phyloP scores from a whole-genome alignment of 1,140 invertebrate genomes.

The Scylla paramamosain region DNA sequence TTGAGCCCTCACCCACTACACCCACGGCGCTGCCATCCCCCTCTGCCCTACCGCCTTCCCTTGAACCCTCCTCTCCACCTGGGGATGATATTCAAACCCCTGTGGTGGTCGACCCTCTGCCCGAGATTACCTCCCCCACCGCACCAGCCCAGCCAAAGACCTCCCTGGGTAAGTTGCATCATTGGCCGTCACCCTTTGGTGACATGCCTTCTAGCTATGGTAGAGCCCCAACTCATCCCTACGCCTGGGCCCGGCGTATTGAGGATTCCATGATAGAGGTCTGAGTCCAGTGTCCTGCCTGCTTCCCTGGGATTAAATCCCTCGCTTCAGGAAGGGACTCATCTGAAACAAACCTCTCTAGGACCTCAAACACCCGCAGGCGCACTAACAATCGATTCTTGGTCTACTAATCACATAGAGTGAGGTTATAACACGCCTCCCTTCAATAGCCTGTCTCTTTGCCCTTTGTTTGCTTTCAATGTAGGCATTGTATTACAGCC shows the following conservation, averaged over 20 bases:
- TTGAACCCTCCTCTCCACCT: slow-evolving; percentile 56
- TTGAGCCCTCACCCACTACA: slow-evolving; percentile 72
- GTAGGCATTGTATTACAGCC: background rate
- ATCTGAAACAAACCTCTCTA: background rate
- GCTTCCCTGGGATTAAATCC: background rate
- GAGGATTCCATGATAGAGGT: background rate
- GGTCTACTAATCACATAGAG: background rate
- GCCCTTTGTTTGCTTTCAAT: background rate
- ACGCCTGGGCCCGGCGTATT: background rate
- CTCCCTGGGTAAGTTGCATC: slow-evolving; percentile 44
- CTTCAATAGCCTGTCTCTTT: slow-evolving; percentile 14
- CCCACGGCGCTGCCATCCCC: slow-evolving; percentile 58
- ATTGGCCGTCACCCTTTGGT: background rate
- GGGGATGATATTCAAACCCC: slow-evolving; percentile 52
- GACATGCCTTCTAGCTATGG: background rate
- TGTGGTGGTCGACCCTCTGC: slow-evolving; percentile 38
- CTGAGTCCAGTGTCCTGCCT: background rate
- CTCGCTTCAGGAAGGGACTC: background rate
- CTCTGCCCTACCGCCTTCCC: slow-evolving; percentile 62
- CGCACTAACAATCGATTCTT: background rate
- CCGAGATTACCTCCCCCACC: slow-evolving; percentile 55
- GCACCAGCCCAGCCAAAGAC: background rate
- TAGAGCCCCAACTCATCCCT: background rate
- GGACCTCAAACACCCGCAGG: background rate
- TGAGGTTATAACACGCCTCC: background rate